Base-by-base conservation (phyloP, 2,888 invertebrate genomes). In the Nesidiocoris tenuis region DNA sequence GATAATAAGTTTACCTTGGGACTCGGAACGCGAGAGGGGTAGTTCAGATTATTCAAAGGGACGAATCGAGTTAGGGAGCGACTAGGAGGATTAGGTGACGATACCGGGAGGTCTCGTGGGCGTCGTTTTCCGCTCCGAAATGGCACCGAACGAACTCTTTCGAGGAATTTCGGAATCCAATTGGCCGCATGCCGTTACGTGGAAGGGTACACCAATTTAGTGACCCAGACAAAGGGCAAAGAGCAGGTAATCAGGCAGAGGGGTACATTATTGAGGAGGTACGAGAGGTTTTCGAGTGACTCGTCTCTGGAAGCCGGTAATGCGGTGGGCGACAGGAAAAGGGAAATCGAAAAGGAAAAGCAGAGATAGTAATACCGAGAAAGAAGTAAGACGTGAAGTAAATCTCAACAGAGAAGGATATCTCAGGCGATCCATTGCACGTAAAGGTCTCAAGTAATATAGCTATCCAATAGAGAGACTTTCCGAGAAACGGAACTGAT, bases 41-140 rank as follows among this genome's bases (percentile, higher is more conserved):
- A 21, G 63, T 63, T 67, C 67, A 21, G 67, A 67, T 67, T 67
- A 67, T 67, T 67, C 67, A 67, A 67, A 67, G 67, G 65, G 67
- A 56, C 67, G 55, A 54, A 67, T 67, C 55, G 67, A 56, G 67
- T 67, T 67, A 67, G 67, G 19, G 5, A 21, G 12, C 54, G 18
- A 67, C 67, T 55, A 67, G 67, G 56, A 24, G 2, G 24, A n/a
- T n/a, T 19, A 22, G 21, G 12, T 39, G 39, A 39, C 39, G 39
- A 12, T 7, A 39, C 39, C 39, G 39, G 3, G 39, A 39, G 22
- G 56, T 55, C 56, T 55, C 1, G 39, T 12, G 39, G 21, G 56
- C 56, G 54, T 67, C 22, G 19, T 54, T 54, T 67, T 67, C 21
- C 21, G 54, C 56, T 39, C 39, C 12, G 55, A 56, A 39, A 63